Evolutionary conservation across 1,140 invertebrate species (phyloP).

Genomic region (Neodiprion virginianus): DNA sequence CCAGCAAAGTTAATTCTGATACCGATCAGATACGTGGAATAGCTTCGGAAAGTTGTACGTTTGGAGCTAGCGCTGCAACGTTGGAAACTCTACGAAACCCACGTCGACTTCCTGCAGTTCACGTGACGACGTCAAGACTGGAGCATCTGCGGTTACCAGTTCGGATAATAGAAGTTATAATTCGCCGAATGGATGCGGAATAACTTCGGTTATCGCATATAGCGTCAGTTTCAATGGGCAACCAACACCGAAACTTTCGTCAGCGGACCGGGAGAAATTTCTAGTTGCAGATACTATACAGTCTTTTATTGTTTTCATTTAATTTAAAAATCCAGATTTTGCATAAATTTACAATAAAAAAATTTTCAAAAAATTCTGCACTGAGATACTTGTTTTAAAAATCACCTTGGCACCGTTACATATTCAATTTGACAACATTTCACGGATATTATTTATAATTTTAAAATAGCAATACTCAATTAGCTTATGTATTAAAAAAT

Average conservation of each 20-base stretch:
- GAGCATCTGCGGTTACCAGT: conserved; percentile 1
- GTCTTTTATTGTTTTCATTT: no score
- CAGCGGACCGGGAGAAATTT: no score
- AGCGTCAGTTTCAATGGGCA: not conserved
- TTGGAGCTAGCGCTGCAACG: not conserved
- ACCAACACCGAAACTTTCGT: not conserved
- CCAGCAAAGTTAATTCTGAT: not conserved
- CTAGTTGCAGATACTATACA: no score
- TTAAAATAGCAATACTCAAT: no score
- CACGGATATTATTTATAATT: no score
- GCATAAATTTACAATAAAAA: no score
- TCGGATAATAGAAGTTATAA: conserved; percentile 6
- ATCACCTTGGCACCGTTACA: no score
- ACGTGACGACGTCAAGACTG: not conserved
- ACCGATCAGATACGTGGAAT: not conserved
- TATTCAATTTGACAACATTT: no score
- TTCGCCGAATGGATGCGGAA: not conserved
- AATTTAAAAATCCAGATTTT: no score
- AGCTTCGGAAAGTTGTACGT: not conserved
- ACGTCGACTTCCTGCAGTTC: not conserved
- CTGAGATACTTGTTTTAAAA: no score
- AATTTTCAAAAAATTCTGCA: no score
- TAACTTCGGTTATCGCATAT: not conserved
- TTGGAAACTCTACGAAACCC: not conserved
- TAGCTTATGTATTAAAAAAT: no score